Percentiles rank a stretch among this genome's conserved stretches.
Evolutionary conservation across 2,888 invertebrate species (phyloP).

Genomic region (Pediacus dermestoides): DNA sequence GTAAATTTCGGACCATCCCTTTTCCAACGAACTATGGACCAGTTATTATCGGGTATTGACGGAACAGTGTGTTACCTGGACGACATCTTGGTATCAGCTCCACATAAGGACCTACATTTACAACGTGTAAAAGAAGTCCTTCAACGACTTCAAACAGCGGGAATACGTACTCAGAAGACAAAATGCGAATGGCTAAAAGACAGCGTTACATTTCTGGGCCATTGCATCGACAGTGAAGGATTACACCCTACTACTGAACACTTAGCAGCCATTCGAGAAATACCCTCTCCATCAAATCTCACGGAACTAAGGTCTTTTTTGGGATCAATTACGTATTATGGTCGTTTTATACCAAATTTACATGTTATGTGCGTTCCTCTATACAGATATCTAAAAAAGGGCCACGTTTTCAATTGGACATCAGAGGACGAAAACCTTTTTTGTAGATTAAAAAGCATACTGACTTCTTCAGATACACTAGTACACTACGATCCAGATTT

Average conservation of each 20-base stretch:
- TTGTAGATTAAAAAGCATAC: conserved; percentile 15
- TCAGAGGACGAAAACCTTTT: conserved; percentile 13
- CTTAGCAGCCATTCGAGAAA: conserved; percentile 16
- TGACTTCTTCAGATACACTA: conserved; percentile 17
- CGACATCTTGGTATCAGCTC: conserved; percentile 9
- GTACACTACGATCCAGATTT: conserved; percentile 18
- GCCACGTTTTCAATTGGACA: conserved; percentile 16
- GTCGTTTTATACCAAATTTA: conserved; percentile 16
- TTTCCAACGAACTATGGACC: conserved; percentile 18
- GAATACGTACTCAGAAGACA: conserved; percentile 8
- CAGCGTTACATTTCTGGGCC: conserved; percentile 18
- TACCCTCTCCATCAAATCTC: conserved; percentile 14
- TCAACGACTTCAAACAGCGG: conserved; percentile 2
- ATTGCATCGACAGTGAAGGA: conserved; percentile 18
- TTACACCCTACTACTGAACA: conserved; percentile 16
- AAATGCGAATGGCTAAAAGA: conserved; percentile 17
- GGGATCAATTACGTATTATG: conserved; percentile 20
- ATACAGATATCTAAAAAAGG: conserved; percentile 18
- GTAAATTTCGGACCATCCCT: conserved; percentile 18
- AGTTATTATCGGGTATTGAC: conserved; percentile 14
- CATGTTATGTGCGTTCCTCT: conserved; percentile 18
- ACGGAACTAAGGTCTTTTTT: conserved; percentile 20
- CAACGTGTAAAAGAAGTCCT: conserved; percentile 1
- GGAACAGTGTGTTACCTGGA: conserved; percentile 11
- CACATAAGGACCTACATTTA: conserved; percentile 7